Evolutionary conservation across 2,113 vertebrate species (phyloP).

Genomic region (Brachyistius frenatus): DNA sequence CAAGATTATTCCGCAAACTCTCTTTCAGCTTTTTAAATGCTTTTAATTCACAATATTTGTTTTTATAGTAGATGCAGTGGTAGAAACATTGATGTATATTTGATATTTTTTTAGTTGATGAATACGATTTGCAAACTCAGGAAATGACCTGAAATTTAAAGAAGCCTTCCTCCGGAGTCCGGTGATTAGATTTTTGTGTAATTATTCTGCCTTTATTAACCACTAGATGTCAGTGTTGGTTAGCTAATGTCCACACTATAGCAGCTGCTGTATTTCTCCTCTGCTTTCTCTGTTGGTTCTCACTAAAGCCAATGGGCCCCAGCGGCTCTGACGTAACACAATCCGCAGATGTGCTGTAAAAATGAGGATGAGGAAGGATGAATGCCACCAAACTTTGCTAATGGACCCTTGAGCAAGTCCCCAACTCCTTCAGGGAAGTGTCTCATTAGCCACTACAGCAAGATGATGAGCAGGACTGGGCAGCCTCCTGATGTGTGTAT

Average conservation of each 20-base stretch:
- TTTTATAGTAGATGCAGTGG: too few relatives aligned
- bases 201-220: constrained; percentile 5
- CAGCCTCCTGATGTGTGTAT: not conserved
- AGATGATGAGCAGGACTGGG: not conserved
- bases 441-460: not conserved
- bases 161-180: not conserved
- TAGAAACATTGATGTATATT: not conserved
- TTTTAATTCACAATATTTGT: too few relatives aligned
- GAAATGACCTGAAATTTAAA: not conserved
- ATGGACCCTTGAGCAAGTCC: not conserved
- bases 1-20: not conserved
- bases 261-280: not conserved
- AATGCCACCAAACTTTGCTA: not conserved
- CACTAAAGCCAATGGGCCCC: not conserved
- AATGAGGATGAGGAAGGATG: not conserved
- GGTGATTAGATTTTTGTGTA: not conserved
- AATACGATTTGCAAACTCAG: not conserved
- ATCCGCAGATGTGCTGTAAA: not conserved
- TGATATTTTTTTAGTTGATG: not conserved
- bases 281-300: not conserved
- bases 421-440: constrained; percentile 4
- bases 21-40: not conserved
- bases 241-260: not conserved
- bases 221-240: constrained; percentile 72
- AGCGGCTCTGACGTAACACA: not conserved